Evolutionary conservation across 2,113 vertebrate genomes (phyloP), one percentile per base, ranked within the genome.

Genomic region (Podilymbus podiceps): DNA sequence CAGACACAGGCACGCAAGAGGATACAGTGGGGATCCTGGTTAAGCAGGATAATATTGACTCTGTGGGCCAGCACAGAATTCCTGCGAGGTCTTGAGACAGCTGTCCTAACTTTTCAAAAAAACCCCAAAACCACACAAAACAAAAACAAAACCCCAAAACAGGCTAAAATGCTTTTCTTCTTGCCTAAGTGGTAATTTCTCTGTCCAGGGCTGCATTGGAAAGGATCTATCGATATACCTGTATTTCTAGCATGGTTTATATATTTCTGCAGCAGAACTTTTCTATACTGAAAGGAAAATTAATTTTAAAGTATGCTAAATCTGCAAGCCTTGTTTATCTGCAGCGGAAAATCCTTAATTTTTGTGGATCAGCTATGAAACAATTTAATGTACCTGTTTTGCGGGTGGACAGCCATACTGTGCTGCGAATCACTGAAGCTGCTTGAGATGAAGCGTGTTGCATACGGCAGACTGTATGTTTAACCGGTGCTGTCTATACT

Each of bases 391-490:
- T 56, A 8, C 11, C 66, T 40, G 50, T 58, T 91, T 68, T 35
- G 42, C 0, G 1, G 24, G 56, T 38, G 56, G 62, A 35, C 42
- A 81, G 69, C 30, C 15, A 5, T 86, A 63, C 60, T n/a, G 35
- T 46, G 59, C 38, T 80, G 31, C 6, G 5, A 25, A 46, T 42
- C 67, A 14, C 20, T 18, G 88, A 46, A 30, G 67, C 74, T 58
- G 40, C 46, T 79, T 6, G 27, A 87, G 85, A 15, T 74, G 20
- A 27, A 74, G 44, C 31, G 5, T 2, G 33, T 44, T 49, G 55
- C 15, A 2, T 55, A 9, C 1, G 30, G 60, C 31, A 74, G 59
- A 9, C 33, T 16, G 9, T 38, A 28, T 0, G 0, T 35, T 60
- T 50, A 68, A 35, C 40, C 38, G 25, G 31, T 25, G 40, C 40